Evolutionary conservation across 2,797 vertebrate species (phyloP).

Genomic region (Propithecus perrieri): DNA sequence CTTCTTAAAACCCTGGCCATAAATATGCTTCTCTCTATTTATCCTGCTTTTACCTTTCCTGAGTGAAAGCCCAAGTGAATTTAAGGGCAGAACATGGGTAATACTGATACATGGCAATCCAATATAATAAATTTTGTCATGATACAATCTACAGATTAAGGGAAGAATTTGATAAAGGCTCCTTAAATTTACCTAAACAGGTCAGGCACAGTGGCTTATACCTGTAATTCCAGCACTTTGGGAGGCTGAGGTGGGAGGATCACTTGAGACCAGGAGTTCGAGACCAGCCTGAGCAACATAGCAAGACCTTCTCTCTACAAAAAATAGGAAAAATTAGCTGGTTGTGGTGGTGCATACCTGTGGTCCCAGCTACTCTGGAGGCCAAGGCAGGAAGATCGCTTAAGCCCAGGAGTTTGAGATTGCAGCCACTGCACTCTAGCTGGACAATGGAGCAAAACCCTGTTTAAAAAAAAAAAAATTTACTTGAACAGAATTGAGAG

Average conservation of each 20-base stretch:
- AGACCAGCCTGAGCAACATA: not conserved
- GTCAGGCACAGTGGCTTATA: not conserved
- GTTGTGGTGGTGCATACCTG: not conserved
- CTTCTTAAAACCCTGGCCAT: not conserved
- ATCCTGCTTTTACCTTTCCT: not conserved
- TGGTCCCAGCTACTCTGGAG: not conserved
- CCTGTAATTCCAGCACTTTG: not conserved
- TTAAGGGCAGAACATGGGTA: not conserved
- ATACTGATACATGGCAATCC: not conserved
- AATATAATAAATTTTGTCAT: constrained; percentile 26
- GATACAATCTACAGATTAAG: constrained; percentile 1
- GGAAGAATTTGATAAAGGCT: constrained; percentile 4
- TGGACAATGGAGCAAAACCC: not conserved
- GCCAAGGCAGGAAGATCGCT: not conserved
- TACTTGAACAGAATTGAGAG: not conserved
- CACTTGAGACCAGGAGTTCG: not conserved
- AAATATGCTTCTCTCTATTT: not conserved
- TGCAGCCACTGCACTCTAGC: not conserved
- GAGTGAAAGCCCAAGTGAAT: constrained; percentile 36
- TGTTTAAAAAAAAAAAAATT: not conserved
- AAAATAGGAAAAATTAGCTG: not conserved
- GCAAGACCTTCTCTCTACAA: not conserved
- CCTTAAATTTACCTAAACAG: constrained; percentile 1
- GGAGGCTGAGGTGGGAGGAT: not conserved
- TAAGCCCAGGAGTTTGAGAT: not conserved